phyloP scores from a whole-genome alignment of 2,113 vertebrate genomes.

The Oceanites oceanicus region DNA sequence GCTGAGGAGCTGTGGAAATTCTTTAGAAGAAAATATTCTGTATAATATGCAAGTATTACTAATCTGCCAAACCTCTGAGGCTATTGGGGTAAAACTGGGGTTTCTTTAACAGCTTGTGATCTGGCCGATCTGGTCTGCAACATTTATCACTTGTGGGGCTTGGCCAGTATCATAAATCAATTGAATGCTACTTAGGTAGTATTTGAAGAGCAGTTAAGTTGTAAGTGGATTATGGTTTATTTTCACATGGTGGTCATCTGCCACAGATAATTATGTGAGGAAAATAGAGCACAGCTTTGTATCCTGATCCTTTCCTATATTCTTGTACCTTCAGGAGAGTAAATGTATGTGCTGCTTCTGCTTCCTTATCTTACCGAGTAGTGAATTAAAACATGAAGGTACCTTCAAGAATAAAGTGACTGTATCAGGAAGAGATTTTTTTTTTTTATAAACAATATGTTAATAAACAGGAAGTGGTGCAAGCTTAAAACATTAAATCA shows the following conservation, averaged over 20 bases:
- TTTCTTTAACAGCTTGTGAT: not conserved
- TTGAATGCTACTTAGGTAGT: not conserved
- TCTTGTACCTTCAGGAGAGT: not conserved
- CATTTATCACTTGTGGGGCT: not conserved
- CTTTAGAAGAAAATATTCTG: not conserved
- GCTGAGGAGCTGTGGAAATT: not conserved
- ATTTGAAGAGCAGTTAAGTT: not conserved
- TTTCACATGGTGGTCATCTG: not conserved
- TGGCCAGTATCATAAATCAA: not conserved
- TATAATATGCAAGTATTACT: not conserved
- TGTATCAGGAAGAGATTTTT: not conserved
- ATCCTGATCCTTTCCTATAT: not conserved
- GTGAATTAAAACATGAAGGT: not conserved
- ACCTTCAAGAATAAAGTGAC: not conserved
- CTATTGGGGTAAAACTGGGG: not conserved
- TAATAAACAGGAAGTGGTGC: not conserved
- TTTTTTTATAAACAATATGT: not conserved
- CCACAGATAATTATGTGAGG: not conserved
- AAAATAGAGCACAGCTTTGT: not conserved
- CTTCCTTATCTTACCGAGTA: not conserved
- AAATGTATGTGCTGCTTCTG: not conserved
- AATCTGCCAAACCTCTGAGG: conserved; percentile 18
- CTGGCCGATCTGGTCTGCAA: not conserved
- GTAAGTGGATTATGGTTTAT: not conserved
- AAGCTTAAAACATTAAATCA: not conserved